Percentiles rank a stretch among this genome's conserved stretches.
Conservation (phyloP, 2,113 vertebrate species). For the Crocuta crocuta region DNA sequence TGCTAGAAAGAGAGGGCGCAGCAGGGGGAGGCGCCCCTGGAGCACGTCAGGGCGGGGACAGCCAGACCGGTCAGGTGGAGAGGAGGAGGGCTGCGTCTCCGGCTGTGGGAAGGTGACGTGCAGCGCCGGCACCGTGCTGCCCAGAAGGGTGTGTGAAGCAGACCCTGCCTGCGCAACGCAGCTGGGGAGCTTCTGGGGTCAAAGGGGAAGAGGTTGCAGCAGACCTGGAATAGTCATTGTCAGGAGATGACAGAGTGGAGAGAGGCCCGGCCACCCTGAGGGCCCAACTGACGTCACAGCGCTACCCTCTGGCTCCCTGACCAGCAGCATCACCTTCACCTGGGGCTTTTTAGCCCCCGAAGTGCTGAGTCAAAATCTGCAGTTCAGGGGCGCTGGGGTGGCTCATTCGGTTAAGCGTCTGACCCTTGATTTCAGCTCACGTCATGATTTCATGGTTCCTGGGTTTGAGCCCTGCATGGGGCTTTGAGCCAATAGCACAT, state of each 20-base stretch:
- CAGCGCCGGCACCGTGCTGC: not conserved
- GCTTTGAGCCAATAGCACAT: no score
- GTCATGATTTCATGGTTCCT: no score
- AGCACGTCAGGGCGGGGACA: not conserved
- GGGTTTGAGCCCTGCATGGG: no score
- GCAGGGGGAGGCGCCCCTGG: not conserved
- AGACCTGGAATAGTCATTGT: not conserved
- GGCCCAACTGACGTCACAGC: no score
- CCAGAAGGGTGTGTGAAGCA: not conserved
- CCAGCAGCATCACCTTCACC: not conserved
- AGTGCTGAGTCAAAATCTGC: not conserved
- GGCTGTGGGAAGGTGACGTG: not conserved
- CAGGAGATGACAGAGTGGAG: not conserved
- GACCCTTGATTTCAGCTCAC: no score
- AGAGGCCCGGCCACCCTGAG: rapidly evolving
- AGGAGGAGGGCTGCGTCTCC: not conserved
- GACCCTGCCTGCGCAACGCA: rapidly evolving
- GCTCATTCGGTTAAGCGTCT: no score
- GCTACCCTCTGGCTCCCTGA: not conserved
- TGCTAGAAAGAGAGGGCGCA: not conserved
- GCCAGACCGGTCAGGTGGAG: no score
- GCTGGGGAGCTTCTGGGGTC: not conserved
- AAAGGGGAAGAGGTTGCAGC: not conserved
- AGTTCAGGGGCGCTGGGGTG: no score
- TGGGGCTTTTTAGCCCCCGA: not conserved